A percentile compares a stretch with the other conserved stretches of the same genome.
These are phyloP conservation scores for Epinephelus moara DNA, from an alignment of 2,113 vertebrate genomes.

Conservation along the genomic window DNA sequence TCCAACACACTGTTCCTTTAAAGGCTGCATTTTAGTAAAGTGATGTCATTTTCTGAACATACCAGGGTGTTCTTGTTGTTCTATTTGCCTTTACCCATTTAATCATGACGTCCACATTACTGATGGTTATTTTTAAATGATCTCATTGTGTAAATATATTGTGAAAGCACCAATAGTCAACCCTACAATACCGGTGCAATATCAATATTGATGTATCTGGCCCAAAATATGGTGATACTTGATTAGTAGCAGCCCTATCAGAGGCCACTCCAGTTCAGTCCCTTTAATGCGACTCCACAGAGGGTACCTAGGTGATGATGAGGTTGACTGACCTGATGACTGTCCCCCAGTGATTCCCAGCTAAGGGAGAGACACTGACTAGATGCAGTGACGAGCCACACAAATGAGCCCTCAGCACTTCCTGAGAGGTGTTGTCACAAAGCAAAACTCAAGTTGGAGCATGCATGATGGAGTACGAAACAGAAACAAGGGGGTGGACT, in stretches of 20 bases:
- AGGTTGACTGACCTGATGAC: conserved; percentile 10
- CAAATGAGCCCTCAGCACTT: conserved; percentile 4
- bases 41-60: too few relatives aligned
- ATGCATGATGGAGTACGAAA: neutral
- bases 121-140: too few relatives aligned
- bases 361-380: conserved; percentile 12
- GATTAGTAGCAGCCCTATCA: neutral
- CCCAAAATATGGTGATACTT: too few relatives aligned
- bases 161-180: too few relatives aligned
- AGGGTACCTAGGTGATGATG: neutral
- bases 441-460: neutral
- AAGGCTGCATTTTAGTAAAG: too few relatives aligned
- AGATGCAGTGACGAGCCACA: neutral
- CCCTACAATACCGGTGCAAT: too few relatives aligned
- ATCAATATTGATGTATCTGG: too few relatives aligned
- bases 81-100: too few relatives aligned
- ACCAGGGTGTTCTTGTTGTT: too few relatives aligned
- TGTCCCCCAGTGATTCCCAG: conserved; percentile 11
- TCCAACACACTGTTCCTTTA: too few relatives aligned
- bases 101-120: too few relatives aligned
- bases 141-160: too few relatives aligned
- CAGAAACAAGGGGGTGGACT: neutral
- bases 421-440: conserved; percentile 3
- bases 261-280: neutral
- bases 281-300: neutral